Evolutionary conservation across 2,113 vertebrate genomes (phyloP), one percentile per base, ranked within the genome.

Genomic region (Columba livia): DNA sequence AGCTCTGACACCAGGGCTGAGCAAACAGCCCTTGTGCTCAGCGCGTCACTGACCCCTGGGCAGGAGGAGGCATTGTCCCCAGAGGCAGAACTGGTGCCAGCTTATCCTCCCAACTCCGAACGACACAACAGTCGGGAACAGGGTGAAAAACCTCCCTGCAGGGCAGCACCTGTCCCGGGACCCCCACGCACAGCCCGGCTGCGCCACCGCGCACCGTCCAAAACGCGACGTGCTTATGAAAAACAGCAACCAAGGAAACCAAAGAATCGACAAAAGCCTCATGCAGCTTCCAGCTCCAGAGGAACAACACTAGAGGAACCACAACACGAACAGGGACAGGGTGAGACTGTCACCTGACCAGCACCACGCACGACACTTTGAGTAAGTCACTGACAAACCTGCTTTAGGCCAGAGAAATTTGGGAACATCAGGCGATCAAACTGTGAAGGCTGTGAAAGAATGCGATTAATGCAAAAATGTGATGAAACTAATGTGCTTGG

Each of bases 381-480:
- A 97, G 96, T 89, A 93, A 97, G 71, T 82, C 82, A 88, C 83
- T 92, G 94, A 96, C 94, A 95, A 83, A 90, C 80, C 94, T 89
- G 96, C 96, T 96, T 88, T 32, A 74, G 95, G 97, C 97, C 96
- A 96, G 90, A 87, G 93, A 88, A 94, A 97, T 96, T 93, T 94
- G 95, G 97, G 97, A 97, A 96, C 95, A 88, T 95, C 96, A 74
- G 96, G 97, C 96, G 94, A 92, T 96, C 98, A 96, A 96, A 97
- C 97, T 96, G 96, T 96, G 97, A 97, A 91, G 96, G 65, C 97
- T 97, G 94, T 89, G 95, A 95, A 97, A 97, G 96, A 96, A 95
- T 38, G 93, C 95, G 97, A 98, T 96, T 97, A 95, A 97, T 96
- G 94, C 93, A 96, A 84, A 94, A 96, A 96, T 57, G 95, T 64